A percentile compares a stretch with the other conserved stretches of the same genome.
phyloP scores from a whole-genome alignment of 2,113 vertebrate species.

The Cranoglanis bouderius region DNA sequence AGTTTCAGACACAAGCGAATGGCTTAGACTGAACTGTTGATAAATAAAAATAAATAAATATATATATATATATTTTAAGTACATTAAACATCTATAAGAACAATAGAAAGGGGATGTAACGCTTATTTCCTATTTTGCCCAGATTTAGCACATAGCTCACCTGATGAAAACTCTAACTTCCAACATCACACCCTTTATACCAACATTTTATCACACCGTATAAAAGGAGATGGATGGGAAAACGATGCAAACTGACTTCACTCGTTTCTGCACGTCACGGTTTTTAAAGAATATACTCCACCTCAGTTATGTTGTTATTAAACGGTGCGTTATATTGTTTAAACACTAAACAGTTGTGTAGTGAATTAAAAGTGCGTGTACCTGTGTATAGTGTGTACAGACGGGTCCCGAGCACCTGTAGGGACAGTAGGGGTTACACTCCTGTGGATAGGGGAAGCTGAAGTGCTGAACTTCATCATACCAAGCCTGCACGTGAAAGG shows the following conservation, averaged over 20 bases:
- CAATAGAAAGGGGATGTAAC: too few species aligned
- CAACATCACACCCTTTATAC: not conserved
- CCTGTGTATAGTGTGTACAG: constrained; percentile 98
- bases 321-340: not conserved
- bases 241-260: not conserved
- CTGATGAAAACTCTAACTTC: not conserved
- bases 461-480: constrained; percentile 97
- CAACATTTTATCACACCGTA: not conserved
- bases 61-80: too few species aligned
- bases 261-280: not conserved
- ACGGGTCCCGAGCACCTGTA: constrained; percentile 95
- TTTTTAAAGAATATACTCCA: not conserved
- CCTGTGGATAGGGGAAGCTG: constrained; percentile 89
- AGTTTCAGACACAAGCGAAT: too few species aligned
- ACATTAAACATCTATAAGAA: too few species aligned
- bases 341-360: not conserved
- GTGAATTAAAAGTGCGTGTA: constrained; percentile 56
- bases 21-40: too few species aligned
- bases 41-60: too few species aligned
- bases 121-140: not conserved
- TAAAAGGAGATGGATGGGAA: not conserved
- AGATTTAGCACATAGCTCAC: not conserved
- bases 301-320: not conserved
- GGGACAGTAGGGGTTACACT: constrained; percentile 94
- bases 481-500: constrained; percentile 97